A percentile compares a stretch with the other conserved stretches of the same genome.
These are phyloP conservation scores for Drosophila neonasuta DNA, from an alignment of 2,888 invertebrate genomes.

Conservation along the genomic window DNA sequence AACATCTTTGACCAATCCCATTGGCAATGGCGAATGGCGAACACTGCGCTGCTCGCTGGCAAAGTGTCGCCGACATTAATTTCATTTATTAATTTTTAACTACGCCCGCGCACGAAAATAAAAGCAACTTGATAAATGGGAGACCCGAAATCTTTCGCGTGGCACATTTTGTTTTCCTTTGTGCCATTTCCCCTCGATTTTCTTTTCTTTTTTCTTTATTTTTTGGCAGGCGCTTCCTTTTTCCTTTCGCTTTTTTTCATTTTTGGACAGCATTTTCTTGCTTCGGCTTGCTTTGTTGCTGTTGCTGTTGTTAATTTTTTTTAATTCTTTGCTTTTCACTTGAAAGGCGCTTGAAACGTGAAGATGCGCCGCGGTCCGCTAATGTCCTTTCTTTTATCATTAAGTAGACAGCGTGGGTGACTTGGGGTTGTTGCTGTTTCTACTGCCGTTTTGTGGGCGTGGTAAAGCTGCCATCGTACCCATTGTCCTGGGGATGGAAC, in stretches of 20 bases:
- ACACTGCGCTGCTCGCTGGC: conserved; percentile 29
- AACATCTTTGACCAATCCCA: conserved; percentile 57
- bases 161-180: conserved; percentile 65
- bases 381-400: conserved; percentile 79
- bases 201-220: conserved; percentile 10
- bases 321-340: conserved; percentile 79
- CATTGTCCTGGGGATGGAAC: conserved; percentile 28
- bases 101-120: conserved; percentile 76
- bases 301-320: conserved; percentile 69
- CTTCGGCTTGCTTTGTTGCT: conserved; percentile 28
- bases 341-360: conserved; percentile 74
- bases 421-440: conserved; percentile 52
- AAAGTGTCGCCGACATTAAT: conserved; percentile 79
- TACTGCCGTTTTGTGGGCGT: conserved; percentile 49
- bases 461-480: conserved; percentile 49
- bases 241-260: conserved; percentile 30
- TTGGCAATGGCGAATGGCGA: conserved; percentile 24
- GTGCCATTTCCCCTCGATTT: conserved; percentile 33
- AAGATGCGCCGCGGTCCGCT: conserved; percentile 73
- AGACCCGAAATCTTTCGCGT: conserved; percentile 62
- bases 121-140: conserved; percentile 78
- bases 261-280: conserved; percentile 39
- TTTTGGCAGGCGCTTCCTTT: conserved; percentile 45
- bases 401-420: conserved; percentile 73
- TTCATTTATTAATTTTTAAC: conserved; percentile 80